These are phyloP conservation scores for Orius insidiosus DNA, from an alignment of 1,140 invertebrate species.

Conservation along the genomic window DNA sequence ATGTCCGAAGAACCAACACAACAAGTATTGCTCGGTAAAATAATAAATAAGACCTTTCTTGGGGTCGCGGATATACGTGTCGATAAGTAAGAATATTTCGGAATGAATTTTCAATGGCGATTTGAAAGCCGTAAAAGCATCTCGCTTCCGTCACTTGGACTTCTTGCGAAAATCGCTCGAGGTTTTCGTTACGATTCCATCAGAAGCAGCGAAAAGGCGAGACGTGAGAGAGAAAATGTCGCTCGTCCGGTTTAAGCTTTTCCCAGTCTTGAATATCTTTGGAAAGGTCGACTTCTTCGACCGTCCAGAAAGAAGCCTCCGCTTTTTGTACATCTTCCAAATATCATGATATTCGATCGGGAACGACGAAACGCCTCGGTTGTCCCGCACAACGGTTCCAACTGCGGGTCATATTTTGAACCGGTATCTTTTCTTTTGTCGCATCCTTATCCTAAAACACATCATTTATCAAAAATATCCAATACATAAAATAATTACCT, in stretches of 20 bases:
- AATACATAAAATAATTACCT: too few relatives aligned
- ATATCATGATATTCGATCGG: conserved; percentile 91
- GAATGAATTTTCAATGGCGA: conserved; percentile 99
- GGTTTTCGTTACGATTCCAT: conserved; percentile 99
- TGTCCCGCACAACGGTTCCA: conserved; percentile 83
- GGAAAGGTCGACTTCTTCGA: conserved; percentile 85
- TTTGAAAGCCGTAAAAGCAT: conserved; percentile 98
- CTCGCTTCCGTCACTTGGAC: conserved; percentile 93
- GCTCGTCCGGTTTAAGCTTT: conserved; percentile 65
- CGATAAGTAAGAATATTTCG: conserved; percentile 97
- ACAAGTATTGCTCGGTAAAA: too few relatives aligned
- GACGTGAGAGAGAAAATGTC: conserved; percentile 92
- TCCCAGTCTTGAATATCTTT: conserved; percentile 81
- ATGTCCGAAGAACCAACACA: too few relatives aligned
- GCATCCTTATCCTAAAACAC: too few relatives aligned
- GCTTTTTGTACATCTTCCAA: conserved; percentile 99
- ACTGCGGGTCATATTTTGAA: conserved; percentile 44
- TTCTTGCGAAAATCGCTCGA: conserved; percentile 93
- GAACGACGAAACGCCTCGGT: conserved; percentile 86
- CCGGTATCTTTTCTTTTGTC: not conserved
- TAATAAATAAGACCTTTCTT: conserved; percentile 66
- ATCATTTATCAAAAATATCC: too few relatives aligned
- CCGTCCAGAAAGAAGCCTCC: conserved; percentile 97
- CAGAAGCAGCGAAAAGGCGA: conserved; percentile 98
- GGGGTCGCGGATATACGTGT: conserved; percentile 85